Evolutionary conservation across 30 jellyfish, hydroid and myxozoan species (phyloP).

Genomic region (Aurelia aurita complex sp. Pacific): DNA sequence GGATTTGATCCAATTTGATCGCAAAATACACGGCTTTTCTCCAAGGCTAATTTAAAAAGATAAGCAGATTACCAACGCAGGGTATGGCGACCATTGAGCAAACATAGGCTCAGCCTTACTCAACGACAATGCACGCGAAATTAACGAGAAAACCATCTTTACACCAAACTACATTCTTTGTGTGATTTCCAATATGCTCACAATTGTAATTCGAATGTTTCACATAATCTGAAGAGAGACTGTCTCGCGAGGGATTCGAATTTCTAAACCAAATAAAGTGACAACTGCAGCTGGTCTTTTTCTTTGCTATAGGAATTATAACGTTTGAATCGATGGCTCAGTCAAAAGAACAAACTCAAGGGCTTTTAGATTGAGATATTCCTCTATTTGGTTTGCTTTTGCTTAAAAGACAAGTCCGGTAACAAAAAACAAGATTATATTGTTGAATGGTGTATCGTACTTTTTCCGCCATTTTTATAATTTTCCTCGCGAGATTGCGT

Average conservation of each 20-base stretch:
- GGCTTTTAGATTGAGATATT: no score
- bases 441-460: no score
- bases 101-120: slow-evolving; percentile 9
- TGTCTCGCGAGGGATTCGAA: not conserved
- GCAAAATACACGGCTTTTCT: slow-evolving; percentile 22
- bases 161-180: slow-evolving; percentile 21
- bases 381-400: no score
- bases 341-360: no score
- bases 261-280: no score
- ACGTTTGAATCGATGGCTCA: no score
- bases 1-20: slow-evolving; percentile 16
- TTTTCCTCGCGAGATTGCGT: no score
- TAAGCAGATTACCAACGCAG: slow-evolving; percentile 19
- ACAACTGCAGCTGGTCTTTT: no score
- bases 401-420: no score
- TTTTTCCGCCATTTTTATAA: no score
- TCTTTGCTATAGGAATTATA: no score
- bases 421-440: no score
- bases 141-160: slow-evolving; percentile 55
- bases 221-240: not conserved
- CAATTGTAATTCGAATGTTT: slow-evolving; percentile 1
- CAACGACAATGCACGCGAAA: slow-evolving; percentile 31
- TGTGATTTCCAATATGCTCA: not conserved
- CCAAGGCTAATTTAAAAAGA: slow-evolving; percentile 13
- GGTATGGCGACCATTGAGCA: slow-evolving; percentile 38